phyloP scores from a whole-genome alignment of 2,888 invertebrate species.

The Xylocampa areola region DNA sequence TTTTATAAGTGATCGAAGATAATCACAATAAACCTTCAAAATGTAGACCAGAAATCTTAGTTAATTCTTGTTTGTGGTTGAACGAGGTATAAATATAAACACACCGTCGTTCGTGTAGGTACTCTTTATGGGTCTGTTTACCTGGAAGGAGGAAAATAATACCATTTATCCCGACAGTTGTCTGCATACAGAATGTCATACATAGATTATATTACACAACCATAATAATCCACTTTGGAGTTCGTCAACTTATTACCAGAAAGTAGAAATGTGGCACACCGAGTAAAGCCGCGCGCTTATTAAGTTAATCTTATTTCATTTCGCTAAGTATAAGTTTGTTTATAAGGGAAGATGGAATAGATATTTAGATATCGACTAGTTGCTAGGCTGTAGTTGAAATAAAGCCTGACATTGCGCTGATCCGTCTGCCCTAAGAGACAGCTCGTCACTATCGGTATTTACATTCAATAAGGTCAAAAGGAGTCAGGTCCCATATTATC shows the following conservation, averaged over 20 bases:
- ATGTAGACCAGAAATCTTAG: background rate
- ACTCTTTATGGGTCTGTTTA: conserved; percentile 39
- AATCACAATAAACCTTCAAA: background rate
- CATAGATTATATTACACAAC: conserved; percentile 10
- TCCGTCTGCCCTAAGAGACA: conserved; percentile 33
- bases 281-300: background rate
- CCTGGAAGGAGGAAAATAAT: conserved; percentile 34
- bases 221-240: conserved; percentile 11
- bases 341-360: background rate
- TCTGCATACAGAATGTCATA: conserved; percentile 23
- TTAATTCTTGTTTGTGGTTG: background rate
- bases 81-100: conserved; percentile 6
- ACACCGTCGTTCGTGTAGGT: conserved; percentile 1
- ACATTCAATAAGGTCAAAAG: conserved; percentile 69
- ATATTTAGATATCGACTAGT: no score
- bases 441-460: conserved; percentile 50
- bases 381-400: conserved; percentile 1
- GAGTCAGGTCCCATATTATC: conserved; percentile 65
- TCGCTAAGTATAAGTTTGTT: background rate
- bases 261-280: background rate
- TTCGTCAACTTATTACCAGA: background rate
- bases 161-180: conserved; percentile 20
- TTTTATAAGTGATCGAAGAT: no score
- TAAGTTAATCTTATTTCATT: background rate
- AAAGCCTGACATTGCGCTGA: background rate